Evolutionary conservation across 2,888 invertebrate genomes (phyloP), one percentile per base, ranked within the genome.

Genomic region (Lydus trimaculatus): DNA sequence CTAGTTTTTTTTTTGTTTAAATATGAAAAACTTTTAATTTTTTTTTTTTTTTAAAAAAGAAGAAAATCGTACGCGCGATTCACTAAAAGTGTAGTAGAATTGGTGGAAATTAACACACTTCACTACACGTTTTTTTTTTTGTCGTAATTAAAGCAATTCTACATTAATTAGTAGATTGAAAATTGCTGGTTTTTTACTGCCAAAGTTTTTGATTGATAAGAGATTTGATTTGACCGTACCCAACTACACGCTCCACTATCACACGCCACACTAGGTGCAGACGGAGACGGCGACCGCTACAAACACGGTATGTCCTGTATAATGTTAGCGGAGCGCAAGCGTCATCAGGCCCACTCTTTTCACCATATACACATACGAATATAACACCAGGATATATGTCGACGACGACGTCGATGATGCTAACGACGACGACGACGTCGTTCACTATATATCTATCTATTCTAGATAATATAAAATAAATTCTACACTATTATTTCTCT

Each of bases 231-330:
- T 67, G 48, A 62, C 66, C 66, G 70, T 64, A 39, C 63, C 62
- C 70, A 62, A 81, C 83, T 77, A 76, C 76, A 79, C 81, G 72
- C 77, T 73, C 71, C 78, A 77, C 79, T 76, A 76, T 75, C 81
- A 79, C 81, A 80, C 80, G 80, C 82, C 82, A 77, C 81, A 82
- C 81, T 82, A 81, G 80, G 79, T 73, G 72, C 72, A 72, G 69
- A 64, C 63, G 63, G 70, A 76, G 72, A 71, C 76, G 65, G 66
- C 61, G 59, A 63, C 59, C 48, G 48, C 48, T 48, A 48, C 48
- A 48, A 62, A 64, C 65, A 65, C 69, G 69, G 65, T 65, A 48
- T 56, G 52, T 56, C 61, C 48, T 48, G 48, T 48, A 48, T 61
- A 58, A 62, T 43, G 63, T 60, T 39, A 31, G 64, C 20, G 62